Base-by-base conservation (phyloP, 1,140 invertebrate genomes). In the Atta colombica region DNA sequence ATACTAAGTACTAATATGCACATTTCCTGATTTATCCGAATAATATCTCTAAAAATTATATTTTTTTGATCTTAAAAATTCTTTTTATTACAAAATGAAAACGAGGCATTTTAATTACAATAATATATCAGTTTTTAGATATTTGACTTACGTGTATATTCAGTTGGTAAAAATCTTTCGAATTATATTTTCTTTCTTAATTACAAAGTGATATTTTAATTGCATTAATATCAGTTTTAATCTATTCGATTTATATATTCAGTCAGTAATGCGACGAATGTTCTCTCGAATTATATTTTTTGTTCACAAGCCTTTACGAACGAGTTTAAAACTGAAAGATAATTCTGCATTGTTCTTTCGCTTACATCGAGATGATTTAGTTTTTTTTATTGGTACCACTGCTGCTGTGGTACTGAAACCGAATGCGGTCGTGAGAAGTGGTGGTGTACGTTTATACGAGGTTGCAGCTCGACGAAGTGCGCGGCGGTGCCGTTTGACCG, bases 401-500 rank as follows among this genome's bases (percentile, higher is more conserved):
- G 51, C 16, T 72, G 16, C 25, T 16, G 61, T 16, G 61, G 53
- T 39, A 60, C n/a, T 55, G 18, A 39, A 53, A 58, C 16, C 85
- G n/a, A 60, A 55, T 39, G 66, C 45, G 28, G 39, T 7, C 58
- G 35, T 35, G 74, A 60, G 68, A 85, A 77, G 63, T 51, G 39
- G 63, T 61, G 45, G 18, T 35, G 28, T 58, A 18, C 77, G 58
- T 28, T 39, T 68, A 39, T 39, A 75, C 61, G 65, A 78, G 87
- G 45, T 77, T 72, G 60, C 78, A 35, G 49, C 58, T 21, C 58
- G 84, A 60, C 71, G 72, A 78, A 55, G 63, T 74, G 84, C 75
- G 25, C 60, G 66, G 89, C 89, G 89, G 88, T 58, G 60, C 81
- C 89, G 88, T 90, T 90, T 90, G 88, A 90, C 86, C 89, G 77